Conservation (phyloP, 2,888 invertebrate genomes). For the Neoascia interrupta region DNA sequence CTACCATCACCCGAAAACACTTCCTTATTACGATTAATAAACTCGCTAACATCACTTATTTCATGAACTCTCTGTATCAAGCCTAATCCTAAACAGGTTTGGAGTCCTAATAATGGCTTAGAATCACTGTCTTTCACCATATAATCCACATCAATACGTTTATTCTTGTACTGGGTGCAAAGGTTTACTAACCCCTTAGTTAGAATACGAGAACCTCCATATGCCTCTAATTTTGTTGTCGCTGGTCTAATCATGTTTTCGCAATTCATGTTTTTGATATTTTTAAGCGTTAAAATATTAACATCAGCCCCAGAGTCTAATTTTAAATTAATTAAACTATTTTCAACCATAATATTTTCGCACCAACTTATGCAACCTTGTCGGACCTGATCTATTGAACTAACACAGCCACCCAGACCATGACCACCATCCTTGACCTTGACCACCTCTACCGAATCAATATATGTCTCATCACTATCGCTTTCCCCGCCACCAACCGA, state of each 20-base stretch:
- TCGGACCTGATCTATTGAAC: conserved; percentile 27
- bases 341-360: conserved; percentile 11
- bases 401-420: not conserved
- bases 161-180: conserved; percentile 26
- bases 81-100: conserved; percentile 7
- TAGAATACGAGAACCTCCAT: conserved; percentile 21
- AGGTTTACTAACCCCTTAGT: conserved; percentile 14
- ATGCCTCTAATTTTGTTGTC: conserved; percentile 22
- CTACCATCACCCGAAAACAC: conserved; percentile 10
- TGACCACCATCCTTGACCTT: not conserved
- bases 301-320: conserved; percentile 23
- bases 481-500: not conserved
- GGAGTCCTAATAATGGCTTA: conserved; percentile 29
- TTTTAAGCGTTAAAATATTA: conserved; percentile 1
- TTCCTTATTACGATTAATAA: not conserved
- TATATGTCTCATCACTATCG: conserved; percentile 21
- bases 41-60: not conserved
- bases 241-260: not conserved
- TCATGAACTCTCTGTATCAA: conserved; percentile 28
- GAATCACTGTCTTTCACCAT: conserved; percentile 18
- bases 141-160: conserved; percentile 7
- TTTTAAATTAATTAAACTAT: conserved; percentile 10
- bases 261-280: not conserved
- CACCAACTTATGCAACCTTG: conserved; percentile 14
- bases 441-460: conserved; percentile 14